A percentile compares a stretch with the other conserved stretches of the same genome.
Conservation (phyloP, 2,797 vertebrate genomes). For the Myotis daubentonii region DNA sequence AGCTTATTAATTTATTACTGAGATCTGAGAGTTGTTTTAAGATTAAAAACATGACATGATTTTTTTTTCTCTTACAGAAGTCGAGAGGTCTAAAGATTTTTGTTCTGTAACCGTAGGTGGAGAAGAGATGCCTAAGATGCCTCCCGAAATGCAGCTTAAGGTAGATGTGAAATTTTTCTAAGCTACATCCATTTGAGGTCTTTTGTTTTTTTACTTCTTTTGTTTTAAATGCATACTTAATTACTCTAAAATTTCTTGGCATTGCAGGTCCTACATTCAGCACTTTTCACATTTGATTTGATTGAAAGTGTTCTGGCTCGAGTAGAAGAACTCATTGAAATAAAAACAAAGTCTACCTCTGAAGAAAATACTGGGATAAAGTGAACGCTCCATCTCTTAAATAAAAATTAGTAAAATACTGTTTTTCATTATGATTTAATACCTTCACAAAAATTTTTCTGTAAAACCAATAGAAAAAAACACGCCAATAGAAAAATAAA, state of each 20-base stretch:
- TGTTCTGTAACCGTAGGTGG: constrained; percentile 89
- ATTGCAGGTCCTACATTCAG: constrained; percentile 93
- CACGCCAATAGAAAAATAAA: constrained; percentile 48
- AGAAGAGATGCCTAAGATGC: constrained; percentile 91
- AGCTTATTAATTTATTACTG: constrained; percentile 35
- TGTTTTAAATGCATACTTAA: constrained; percentile 58
- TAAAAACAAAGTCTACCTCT: constrained; percentile 86
- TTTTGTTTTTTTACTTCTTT: not conserved
- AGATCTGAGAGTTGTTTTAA: constrained; percentile 44
- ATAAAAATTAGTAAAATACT: constrained; percentile 55
- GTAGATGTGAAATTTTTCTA: constrained; percentile 81
- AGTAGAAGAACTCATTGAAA: constrained; percentile 94
- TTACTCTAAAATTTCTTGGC: constrained; percentile 74
- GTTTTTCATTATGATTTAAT: constrained; percentile 59
- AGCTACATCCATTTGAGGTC: not conserved
- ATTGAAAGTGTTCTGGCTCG: constrained; percentile 96
- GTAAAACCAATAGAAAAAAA: constrained; percentile 36
- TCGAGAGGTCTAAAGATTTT: constrained; percentile 79
- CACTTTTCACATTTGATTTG: constrained; percentile 96
- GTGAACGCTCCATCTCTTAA: constrained; percentile 70
- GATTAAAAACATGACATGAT: not conserved
- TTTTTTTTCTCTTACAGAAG: constrained; percentile 79
- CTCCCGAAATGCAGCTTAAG: constrained; percentile 94
- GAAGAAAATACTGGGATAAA: constrained; percentile 81
- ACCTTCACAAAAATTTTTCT: constrained; percentile 39